A percentile compares a stretch with the other conserved stretches of the same genome.
These are phyloP conservation scores for Erebia palarica DNA, from an alignment of 2,888 invertebrate genomes.

Conservation along the genomic window DNA sequence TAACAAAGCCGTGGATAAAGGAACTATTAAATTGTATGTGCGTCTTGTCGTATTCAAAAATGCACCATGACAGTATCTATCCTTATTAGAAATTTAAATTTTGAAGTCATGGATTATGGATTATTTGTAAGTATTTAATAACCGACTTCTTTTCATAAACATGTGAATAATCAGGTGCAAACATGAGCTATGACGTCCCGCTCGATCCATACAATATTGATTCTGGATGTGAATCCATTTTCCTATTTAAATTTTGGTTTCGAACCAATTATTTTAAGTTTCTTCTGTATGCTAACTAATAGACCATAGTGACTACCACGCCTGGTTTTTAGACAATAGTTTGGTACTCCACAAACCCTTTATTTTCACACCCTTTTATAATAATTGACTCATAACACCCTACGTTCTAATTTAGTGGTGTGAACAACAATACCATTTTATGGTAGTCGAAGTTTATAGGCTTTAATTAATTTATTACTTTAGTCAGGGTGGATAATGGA, in stretches of 20 bases:
- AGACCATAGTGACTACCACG: not conserved
- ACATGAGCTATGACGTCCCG: not conserved
- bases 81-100: not conserved
- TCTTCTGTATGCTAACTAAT: not conserved
- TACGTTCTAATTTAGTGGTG: constrained; percentile 2
- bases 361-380: constrained; percentile 14
- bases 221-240: not conserved
- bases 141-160: not conserved
- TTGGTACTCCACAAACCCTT: not conserved
- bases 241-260: not conserved
- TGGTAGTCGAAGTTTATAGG: constrained; percentile 16
- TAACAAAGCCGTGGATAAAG: not conserved
- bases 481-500: constrained; percentile 37
- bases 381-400: constrained; percentile 18
- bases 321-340: not conserved
- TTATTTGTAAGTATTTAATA: not conserved
- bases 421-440: constrained; percentile 12
- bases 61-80: constrained; percentile 45
- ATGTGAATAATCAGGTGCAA: not conserved
- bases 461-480: constrained; percentile 21
- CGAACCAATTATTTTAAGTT: not conserved
- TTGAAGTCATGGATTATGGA: not conserved
- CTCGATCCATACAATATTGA: not conserved
- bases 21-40: constrained; percentile 4
- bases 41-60: constrained; percentile 43